Percentiles rank a stretch among this genome's conserved stretches.
Conservation (phyloP, 35 echinoderm and acorn worm genomes). For the Acanthaster planci region DNA sequence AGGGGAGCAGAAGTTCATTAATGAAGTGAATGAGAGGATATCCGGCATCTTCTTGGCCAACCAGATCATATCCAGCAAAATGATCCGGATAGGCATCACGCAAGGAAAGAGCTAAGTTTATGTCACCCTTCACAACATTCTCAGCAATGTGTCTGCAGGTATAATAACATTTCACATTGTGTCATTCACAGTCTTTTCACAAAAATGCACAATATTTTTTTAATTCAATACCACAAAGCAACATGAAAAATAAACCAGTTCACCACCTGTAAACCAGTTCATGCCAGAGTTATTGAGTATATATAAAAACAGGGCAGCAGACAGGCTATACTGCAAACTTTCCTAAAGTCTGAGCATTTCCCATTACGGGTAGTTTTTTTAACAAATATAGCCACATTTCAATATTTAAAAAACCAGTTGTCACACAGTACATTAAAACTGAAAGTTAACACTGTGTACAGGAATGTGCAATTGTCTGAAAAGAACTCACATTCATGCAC, state of each 20-base stretch:
- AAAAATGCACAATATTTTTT: background rate
- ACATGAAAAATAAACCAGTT: background rate
- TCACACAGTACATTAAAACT: too few relatives aligned
- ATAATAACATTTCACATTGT: background rate
- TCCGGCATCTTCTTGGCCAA: slow-evolving; percentile 63
- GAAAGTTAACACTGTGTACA: too few relatives aligned
- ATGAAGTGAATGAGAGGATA: slow-evolving; percentile 56
- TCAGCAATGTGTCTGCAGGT: background rate
- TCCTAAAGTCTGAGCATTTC: too few relatives aligned
- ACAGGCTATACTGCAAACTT: too few relatives aligned
- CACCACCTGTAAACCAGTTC: background rate
- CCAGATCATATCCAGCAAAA: slow-evolving; percentile 73
- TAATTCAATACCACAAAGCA: background rate
- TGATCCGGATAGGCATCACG: slow-evolving; percentile 60
- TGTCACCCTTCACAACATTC: background rate
- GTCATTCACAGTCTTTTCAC: background rate
- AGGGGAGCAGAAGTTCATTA: slow-evolving; percentile 58
- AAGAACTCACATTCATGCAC: too few relatives aligned
- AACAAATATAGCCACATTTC: too few relatives aligned
- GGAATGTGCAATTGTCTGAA: too few relatives aligned
- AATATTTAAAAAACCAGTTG: too few relatives aligned
- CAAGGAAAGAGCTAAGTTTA: slow-evolving; percentile 44
- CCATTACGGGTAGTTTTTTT: too few relatives aligned
- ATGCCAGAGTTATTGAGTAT: background rate
- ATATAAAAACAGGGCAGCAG: background rate